Percentiles rank a stretch among this genome's conserved stretches.
These are phyloP conservation scores for Nothocercus nigrocapillus DNA, from an alignment of 2,113 vertebrate species.

Conservation along the genomic window DNA sequence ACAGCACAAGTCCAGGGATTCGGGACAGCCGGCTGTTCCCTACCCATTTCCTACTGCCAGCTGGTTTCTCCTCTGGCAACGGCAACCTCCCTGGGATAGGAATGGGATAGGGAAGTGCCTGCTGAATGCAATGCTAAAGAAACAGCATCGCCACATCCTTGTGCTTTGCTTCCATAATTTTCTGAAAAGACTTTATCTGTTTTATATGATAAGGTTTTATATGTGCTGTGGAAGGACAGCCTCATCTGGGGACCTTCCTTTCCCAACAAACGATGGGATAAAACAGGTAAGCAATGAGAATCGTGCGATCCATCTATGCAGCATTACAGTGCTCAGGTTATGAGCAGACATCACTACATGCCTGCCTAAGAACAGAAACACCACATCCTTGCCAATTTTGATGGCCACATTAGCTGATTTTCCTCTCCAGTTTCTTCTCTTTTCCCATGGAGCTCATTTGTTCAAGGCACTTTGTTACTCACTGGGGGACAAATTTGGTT, in stretches of 20 bases:
- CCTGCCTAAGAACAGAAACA: background rate
- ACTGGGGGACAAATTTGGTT: background rate
- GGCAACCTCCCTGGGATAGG: background rate
- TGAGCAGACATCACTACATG: background rate
- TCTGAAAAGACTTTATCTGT: background rate
- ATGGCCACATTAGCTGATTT: background rate
- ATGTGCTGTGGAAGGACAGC: background rate
- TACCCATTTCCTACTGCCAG: background rate
- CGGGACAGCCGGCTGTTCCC: background rate
- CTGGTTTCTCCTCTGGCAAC: background rate
- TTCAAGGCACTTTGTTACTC: background rate
- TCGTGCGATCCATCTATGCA: background rate
- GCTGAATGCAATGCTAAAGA: background rate
- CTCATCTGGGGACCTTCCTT: background rate
- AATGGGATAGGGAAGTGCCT: background rate
- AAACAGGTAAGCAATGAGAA: background rate
- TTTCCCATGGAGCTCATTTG: background rate
- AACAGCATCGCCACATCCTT: background rate
- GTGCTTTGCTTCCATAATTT: conserved; percentile 20
- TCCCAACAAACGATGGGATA: background rate
- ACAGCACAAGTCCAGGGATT: accelerated
- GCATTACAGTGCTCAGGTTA: background rate
- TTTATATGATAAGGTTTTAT: background rate
- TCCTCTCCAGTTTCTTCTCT: background rate
- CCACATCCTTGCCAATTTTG: background rate